These are phyloP conservation scores for Merodon equestris DNA, from an alignment of 2,888 invertebrate species.

Conservation along the genomic window DNA sequence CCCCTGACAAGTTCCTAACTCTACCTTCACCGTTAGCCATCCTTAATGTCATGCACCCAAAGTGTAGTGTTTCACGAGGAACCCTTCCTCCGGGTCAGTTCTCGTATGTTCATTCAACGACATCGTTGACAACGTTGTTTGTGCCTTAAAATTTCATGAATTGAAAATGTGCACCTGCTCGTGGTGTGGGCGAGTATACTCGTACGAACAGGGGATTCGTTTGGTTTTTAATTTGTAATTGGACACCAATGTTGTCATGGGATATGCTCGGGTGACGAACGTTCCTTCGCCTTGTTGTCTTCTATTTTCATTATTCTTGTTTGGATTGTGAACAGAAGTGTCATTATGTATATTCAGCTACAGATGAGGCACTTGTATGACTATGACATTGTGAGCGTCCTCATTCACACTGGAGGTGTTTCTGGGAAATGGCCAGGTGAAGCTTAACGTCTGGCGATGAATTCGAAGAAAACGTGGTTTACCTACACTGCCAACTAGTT, in stretches of 20 bases:
- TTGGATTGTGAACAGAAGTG: too few species aligned
- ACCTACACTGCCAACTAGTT: too few species aligned
- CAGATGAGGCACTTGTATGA: too few species aligned
- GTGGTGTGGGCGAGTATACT: not conserved
- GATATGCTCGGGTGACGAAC: not conserved
- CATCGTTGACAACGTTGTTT: too few species aligned
- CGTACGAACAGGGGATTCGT: not conserved
- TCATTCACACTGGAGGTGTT: too few species aligned
- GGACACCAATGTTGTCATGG: conserved; percentile 2
- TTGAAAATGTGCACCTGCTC: conserved; percentile 5
- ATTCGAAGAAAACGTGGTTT: too few species aligned
- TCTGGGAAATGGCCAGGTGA: conserved; percentile 68
- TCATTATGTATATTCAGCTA: too few species aligned
- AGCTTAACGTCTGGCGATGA: conserved; percentile 5
- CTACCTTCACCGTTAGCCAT: not conserved
- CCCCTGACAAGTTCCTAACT: not conserved
- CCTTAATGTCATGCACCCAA: too few species aligned
- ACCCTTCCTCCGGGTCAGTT: too few species aligned
- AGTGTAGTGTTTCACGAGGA: too few species aligned
- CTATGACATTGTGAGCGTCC: too few species aligned
- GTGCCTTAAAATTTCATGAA: not conserved
- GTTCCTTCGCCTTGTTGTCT: not conserved
- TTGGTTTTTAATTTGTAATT: not conserved
- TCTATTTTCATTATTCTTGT: conserved; percentile 10
- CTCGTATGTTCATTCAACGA: too few species aligned